phyloP scores from a whole-genome alignment of 1,140 invertebrate species.

The Anadara kagoshimensis region DNA sequence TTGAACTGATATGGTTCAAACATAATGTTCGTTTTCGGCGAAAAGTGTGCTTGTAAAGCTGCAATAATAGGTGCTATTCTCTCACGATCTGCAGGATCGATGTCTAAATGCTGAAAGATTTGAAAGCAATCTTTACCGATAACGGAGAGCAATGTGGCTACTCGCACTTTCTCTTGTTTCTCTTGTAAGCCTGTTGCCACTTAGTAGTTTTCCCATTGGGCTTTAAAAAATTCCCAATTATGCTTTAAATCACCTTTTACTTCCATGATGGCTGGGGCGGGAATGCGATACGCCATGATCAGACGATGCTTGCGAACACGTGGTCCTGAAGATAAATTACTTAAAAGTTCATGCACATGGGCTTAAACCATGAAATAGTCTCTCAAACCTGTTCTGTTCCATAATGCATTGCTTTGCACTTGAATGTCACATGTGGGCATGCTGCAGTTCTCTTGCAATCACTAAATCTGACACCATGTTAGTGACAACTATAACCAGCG shows the following conservation, averaged over 20 bases:
- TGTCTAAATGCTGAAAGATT: not conserved
- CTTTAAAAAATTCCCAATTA: slow-evolving; percentile 22
- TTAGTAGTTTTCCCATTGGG: slow-evolving; percentile 17
- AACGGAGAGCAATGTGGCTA: slow-evolving; percentile 14
- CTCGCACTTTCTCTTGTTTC: not conserved
- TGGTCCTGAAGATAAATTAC: too few relatives aligned
- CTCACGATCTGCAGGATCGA: not conserved
- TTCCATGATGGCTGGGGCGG: not conserved
- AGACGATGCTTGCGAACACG: too few relatives aligned
- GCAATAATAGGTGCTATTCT: not conserved
- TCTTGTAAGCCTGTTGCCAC: slow-evolving; percentile 1
- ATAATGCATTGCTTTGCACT: too few relatives aligned
- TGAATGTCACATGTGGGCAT: too few relatives aligned
- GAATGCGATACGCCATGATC: not conserved
- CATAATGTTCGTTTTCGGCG: slow-evolving; percentile 16
- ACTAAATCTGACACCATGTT: too few relatives aligned
- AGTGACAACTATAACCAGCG: too few relatives aligned
- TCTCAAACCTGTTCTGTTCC: too few relatives aligned
- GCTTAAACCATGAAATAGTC: too few relatives aligned
- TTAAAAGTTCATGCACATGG: too few relatives aligned
- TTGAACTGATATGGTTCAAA: slow-evolving; percentile 17
- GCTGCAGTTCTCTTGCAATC: too few relatives aligned
- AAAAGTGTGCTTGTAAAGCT: slow-evolving; percentile 14
- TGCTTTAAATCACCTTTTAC: not conserved
- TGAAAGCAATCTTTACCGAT: slow-evolving; percentile 20